These are phyloP conservation scores for Atractosteus spatula DNA, from an alignment of 2,113 vertebrate species.

Conservation along the genomic window DNA sequence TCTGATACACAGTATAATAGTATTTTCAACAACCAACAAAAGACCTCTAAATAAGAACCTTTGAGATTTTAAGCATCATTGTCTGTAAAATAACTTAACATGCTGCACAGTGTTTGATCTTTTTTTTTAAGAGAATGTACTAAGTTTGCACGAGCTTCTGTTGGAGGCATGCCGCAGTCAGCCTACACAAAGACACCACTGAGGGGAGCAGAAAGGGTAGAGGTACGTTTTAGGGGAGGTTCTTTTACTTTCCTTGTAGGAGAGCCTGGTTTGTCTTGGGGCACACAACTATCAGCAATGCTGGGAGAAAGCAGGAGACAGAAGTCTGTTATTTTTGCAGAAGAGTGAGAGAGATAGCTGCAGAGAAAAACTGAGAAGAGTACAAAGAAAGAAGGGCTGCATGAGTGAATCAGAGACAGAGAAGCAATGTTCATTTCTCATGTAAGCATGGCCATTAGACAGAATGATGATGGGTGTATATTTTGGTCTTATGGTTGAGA, in stretches of 20 bases:
- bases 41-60: too few relatives aligned
- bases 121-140: too few relatives aligned
- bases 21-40: too few relatives aligned
- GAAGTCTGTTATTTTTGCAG: slow-evolving; percentile 55
- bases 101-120: too few relatives aligned
- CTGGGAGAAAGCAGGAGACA: slow-evolving; percentile 64
- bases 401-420: slow-evolving; percentile 18
- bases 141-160: too few relatives aligned
- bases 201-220: slow-evolving; percentile 43
- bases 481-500: neutral
- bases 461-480: slow-evolving; percentile 45
- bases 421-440: neutral
- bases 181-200: neutral
- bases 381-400: neutral
- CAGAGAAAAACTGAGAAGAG: neutral
- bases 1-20: too few relatives aligned
- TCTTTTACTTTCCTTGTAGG: slow-evolving; percentile 73
- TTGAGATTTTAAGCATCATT: too few relatives aligned
- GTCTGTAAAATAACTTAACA: too few relatives aligned
- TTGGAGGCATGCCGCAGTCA: neutral
- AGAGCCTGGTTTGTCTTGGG: slow-evolving; percentile 70
- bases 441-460: slow-evolving; percentile 18
- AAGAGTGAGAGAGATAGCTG: slow-evolving; percentile 49
- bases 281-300: slow-evolving; percentile 71
- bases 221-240: slow-evolving; percentile 35